phyloP scores from a whole-genome alignment of 2,797 vertebrate species.

The Gymnocypris eckloni region DNA sequence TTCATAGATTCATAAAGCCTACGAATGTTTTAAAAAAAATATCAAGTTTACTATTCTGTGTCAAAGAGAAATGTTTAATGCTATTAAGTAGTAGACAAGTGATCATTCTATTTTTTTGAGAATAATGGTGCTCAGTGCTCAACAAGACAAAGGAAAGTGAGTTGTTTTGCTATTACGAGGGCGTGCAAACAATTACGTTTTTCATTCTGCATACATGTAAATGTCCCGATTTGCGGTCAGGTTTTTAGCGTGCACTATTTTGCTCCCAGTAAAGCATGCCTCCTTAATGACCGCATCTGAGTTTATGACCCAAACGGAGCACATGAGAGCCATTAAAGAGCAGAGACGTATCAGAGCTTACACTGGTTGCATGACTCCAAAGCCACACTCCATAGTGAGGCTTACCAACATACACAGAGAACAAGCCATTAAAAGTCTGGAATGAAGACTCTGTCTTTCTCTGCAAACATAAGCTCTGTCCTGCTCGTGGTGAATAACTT shows the following conservation, averaged over 20 bases:
- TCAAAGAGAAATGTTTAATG: background rate
- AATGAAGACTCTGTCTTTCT: constrained; percentile 42
- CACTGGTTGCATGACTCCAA: constrained; percentile 46
- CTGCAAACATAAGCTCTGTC: constrained; percentile 33
- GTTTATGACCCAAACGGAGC: constrained; percentile 51
- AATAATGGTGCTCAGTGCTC: background rate
- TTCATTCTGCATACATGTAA: constrained; percentile 25
- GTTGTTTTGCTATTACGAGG: constrained; percentile 18
- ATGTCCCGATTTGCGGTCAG: background rate
- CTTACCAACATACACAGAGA: constrained; percentile 49
- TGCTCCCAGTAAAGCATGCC: constrained; percentile 36
- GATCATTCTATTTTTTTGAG: background rate
- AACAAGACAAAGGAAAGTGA: constrained; percentile 19
- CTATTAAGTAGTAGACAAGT: background rate
- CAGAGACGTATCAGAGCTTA: constrained; percentile 51
- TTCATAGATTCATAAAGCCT: background rate
- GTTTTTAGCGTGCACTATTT: background rate
- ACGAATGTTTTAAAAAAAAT: background rate
- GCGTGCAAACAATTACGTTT: constrained; percentile 40
- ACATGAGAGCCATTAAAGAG: constrained; percentile 43
- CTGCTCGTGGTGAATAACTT: constrained; percentile 20
- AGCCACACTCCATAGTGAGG: constrained; percentile 46
- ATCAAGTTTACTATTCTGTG: background rate
- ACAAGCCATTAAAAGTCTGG: constrained; percentile 49
- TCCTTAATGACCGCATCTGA: constrained; percentile 45